Base-by-base conservation (phyloP, 1,140 invertebrate genomes). In the Heliconius nattereri region DNA sequence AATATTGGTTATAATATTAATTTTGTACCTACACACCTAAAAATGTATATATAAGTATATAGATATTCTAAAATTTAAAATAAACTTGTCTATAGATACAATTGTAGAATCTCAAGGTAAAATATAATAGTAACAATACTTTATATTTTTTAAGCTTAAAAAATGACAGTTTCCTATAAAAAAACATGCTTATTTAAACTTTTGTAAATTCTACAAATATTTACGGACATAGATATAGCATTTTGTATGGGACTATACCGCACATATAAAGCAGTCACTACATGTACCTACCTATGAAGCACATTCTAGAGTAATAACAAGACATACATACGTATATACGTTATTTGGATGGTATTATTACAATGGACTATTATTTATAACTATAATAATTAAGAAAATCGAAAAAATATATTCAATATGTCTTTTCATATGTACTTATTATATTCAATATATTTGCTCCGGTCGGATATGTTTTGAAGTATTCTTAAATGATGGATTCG, bases 361-460 rank as follows among this genome's bases (percentile, higher is more conserved):
- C 26, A 66, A 66, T 66, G 60, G 60, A 29, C 60, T 66, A 66
- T 66, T 66, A 66, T 26, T 66, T 66, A 66, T 66, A 57, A 57
- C 20, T 57, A 29, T 29, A 29, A 29, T 66, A 26, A 26, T 66
- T 66, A 66, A 29, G 60, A 66, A 66, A 66, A 66, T 66, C 60
- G 60, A 66, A 66, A 66, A 66, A 29, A 66, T 66, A 66, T 66
- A 29, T 66, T 66, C 60, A 66, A 66, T 66, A 66, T 66, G 11
- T 26, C n/a, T 66, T 66, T 66, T 26, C 60, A 66, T 66, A 66
- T 29, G 60, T 66, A 66, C 40, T 45, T 45, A 6, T 35, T 66
- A 66, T 66, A 26, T 66, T 66, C 60, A 45, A 76, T 75, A 71
- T 71, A 72, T 76, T 80, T 80, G 79, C 37, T 71, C 79, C 79